Conservation (phyloP, 1,140 invertebrate species). For the Drosophila ironensis region DNA sequence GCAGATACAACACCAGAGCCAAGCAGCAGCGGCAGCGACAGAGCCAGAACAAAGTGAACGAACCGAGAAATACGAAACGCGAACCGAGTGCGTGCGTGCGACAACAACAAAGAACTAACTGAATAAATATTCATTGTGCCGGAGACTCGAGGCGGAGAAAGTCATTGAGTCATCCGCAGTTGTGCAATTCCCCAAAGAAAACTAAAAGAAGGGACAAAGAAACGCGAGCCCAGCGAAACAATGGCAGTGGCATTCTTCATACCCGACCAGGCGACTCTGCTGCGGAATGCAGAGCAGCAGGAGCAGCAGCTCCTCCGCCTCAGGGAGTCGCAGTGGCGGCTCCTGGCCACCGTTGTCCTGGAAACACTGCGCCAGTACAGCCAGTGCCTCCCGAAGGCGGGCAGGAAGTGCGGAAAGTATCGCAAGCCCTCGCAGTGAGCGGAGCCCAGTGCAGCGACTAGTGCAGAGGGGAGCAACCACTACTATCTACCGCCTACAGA, state of each 20-base stretch:
- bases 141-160: conserved; percentile 60
- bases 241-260: conserved; percentile 77
- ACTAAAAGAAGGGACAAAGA: conserved; percentile 34
- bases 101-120: conserved; percentile 58
- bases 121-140: conserved; percentile 64
- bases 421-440: conserved; percentile 66
- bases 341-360: conserved; percentile 63
- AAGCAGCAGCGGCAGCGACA: conserved; percentile 8
- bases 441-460: not conserved
- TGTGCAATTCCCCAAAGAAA: conserved; percentile 57
- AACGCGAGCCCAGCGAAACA: conserved; percentile 10
- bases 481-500: conserved; percentile 13
- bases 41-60: conserved; percentile 60
- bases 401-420: conserved; percentile 62
- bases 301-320: conserved; percentile 68
- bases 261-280: conserved; percentile 65
- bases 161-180: conserved; percentile 68
- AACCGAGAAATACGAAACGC: conserved; percentile 39
- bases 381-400: conserved; percentile 47
- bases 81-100: conserved; percentile 25
- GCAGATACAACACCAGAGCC: conserved; percentile 40
- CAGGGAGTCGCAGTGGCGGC: conserved; percentile 62
- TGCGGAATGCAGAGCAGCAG: conserved; percentile 65
- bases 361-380: conserved; percentile 61
- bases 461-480: conserved; percentile 1